A percentile compares a stretch with the other conserved stretches of the same genome.
These are phyloP conservation scores for Scolopax mira DNA, from an alignment of 2,113 vertebrate genomes.

Conservation along the genomic window DNA sequence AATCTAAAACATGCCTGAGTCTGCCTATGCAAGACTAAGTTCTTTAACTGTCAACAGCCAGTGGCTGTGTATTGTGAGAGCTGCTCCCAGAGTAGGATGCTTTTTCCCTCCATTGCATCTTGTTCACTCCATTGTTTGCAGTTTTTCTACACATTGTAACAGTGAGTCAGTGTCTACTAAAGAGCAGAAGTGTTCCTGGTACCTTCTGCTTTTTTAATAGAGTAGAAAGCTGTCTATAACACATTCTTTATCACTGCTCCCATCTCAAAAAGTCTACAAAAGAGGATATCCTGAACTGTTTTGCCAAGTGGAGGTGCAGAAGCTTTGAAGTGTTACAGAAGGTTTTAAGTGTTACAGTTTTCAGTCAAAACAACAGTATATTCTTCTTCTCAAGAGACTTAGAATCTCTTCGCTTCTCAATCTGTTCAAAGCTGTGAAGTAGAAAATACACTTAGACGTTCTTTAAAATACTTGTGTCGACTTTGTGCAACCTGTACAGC, in stretches of 20 bases:
- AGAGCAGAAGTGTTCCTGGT: background rate
- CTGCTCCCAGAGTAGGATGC: background rate
- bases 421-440: background rate
- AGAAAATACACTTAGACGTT: slow-evolving; percentile 7
- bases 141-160: background rate
- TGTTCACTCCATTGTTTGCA: background rate
- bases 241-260: background rate
- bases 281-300: background rate
- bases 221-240: background rate
- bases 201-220: background rate
- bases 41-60: background rate
- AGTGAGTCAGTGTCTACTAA: background rate
- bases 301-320: background rate
- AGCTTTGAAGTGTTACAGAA: background rate
- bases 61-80: background rate
- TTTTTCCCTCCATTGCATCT: background rate
- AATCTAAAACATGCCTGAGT: background rate
- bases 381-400: slow-evolving; percentile 1
- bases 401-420: background rate
- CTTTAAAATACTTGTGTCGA: background rate
- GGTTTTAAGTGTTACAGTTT: background rate
- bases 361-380: slow-evolving; percentile 6
- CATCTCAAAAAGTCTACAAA: background rate
- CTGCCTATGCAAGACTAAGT: background rate
- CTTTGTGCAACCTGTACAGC: background rate